phyloP scores from a whole-genome alignment of 2,113 vertebrate species.

The Hypanus sabinus region DNA sequence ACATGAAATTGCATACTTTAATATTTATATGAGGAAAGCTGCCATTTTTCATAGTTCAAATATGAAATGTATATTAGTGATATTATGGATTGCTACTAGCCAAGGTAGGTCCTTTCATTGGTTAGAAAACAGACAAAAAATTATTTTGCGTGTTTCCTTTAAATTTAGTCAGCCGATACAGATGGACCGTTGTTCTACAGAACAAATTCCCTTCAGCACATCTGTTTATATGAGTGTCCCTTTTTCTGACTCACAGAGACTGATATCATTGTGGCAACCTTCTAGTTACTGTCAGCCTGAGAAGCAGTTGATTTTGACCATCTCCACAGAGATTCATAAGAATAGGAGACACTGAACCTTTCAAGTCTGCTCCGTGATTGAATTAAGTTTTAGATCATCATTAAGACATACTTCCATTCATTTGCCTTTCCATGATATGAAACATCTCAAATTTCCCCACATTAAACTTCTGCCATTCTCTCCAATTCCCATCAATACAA shows the following conservation, averaged over 20 bases:
- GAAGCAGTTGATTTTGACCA: not conserved
- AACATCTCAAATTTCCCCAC: not conserved
- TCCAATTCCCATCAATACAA: not conserved
- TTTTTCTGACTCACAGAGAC: not conserved
- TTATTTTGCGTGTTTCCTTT: not conserved
- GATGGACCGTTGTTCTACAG: not conserved
- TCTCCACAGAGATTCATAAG: not conserved
- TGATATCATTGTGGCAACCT: not conserved
- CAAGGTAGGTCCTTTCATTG: not conserved
- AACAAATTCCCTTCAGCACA: not conserved
- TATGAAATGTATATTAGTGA: not conserved
- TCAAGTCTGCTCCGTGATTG: not conserved
- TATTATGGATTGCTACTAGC: not conserved
- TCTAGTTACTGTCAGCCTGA: no score
- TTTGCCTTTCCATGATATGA: not conserved
- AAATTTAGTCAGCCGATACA: not conserved
- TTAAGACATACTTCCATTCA: not conserved
- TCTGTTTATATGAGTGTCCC: not conserved
- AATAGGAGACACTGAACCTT: not conserved
- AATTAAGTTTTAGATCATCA: not conserved
- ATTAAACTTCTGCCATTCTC: not conserved
- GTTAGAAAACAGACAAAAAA: not conserved
- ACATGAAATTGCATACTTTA: slow-evolving; percentile 19
- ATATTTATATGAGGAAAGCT: not conserved
- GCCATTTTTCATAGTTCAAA: not conserved